Evolutionary conservation across 2,888 invertebrate species (phyloP).

Genomic region (Campoplex capitator): DNA sequence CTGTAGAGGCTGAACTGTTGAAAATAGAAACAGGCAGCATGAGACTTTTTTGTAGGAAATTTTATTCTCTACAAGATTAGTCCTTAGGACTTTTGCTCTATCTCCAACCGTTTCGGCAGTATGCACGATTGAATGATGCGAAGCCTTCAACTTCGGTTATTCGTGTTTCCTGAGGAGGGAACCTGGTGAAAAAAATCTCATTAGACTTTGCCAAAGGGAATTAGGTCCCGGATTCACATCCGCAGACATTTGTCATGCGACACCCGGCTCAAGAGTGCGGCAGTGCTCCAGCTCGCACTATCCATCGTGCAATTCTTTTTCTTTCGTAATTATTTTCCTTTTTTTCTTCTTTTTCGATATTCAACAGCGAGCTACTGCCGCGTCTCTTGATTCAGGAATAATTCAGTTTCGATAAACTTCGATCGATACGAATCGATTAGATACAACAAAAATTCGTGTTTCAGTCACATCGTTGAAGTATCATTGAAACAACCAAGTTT

Average conservation of each 20-base stretch:
- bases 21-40: neutral
- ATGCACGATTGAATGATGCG: neutral
- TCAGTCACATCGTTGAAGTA: neutral
- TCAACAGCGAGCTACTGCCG: neutral
- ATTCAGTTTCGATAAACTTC: neutral
- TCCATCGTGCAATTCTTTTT: neutral
- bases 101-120: neutral
- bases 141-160: neutral
- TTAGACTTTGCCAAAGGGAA: neutral
- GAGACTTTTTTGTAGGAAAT: neutral
- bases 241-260: neutral
- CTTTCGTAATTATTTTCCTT: neutral
- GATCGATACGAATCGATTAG: neutral
- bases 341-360: neutral
- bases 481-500: neutral
- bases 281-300: neutral
- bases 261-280: neutral
- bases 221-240: neutral
- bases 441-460: neutral
- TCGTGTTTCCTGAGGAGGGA: neutral
- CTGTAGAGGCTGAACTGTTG: neutral
- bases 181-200: neutral
- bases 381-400: neutral
- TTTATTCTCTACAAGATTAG: neutral
- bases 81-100: neutral